These are phyloP conservation scores for Eristalinus aeneus DNA, from an alignment of 2,888 invertebrate genomes.

Conservation along the genomic window DNA sequence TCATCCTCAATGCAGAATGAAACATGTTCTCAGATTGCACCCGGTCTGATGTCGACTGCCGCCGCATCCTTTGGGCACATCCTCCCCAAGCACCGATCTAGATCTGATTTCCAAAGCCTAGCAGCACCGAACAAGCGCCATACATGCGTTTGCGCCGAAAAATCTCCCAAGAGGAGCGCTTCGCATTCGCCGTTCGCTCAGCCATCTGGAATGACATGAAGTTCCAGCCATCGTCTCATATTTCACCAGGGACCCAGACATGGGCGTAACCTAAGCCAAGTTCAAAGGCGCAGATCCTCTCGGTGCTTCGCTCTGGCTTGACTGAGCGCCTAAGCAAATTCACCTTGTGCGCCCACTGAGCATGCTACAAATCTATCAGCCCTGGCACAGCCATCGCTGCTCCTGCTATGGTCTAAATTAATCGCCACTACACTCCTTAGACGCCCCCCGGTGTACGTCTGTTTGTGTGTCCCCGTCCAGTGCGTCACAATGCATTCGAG, in stretches of 20 bases:
- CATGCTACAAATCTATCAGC: background rate
- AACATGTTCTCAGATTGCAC: no score
- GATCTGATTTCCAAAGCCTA: background rate
- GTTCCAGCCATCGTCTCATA: slow-evolving; percentile 13
- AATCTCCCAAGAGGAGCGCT: background rate
- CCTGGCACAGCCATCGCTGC: background rate
- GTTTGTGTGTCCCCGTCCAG: no score
- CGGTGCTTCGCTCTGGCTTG: slow-evolving; percentile 16
- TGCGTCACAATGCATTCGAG: background rate
- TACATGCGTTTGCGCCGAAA: no score
- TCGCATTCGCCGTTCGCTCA: background rate
- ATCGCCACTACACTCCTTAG: background rate
- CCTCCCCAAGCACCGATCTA: no score
- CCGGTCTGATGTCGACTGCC: no score
- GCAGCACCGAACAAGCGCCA: no score
- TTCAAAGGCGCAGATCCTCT: slow-evolving; percentile 47
- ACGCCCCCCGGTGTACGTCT: background rate
- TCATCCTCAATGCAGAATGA: no score
- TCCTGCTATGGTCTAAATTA: background rate
- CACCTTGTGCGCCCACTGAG: background rate
- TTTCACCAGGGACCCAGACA: slow-evolving; percentile 27
- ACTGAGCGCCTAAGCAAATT: slow-evolving; percentile 36
- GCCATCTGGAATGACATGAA: background rate
- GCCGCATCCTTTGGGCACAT: no score
- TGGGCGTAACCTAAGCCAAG: slow-evolving; percentile 49